These are phyloP conservation scores for Ellobium chinense DNA, from an alignment of 2,888 invertebrate genomes.

Conservation along the genomic window DNA sequence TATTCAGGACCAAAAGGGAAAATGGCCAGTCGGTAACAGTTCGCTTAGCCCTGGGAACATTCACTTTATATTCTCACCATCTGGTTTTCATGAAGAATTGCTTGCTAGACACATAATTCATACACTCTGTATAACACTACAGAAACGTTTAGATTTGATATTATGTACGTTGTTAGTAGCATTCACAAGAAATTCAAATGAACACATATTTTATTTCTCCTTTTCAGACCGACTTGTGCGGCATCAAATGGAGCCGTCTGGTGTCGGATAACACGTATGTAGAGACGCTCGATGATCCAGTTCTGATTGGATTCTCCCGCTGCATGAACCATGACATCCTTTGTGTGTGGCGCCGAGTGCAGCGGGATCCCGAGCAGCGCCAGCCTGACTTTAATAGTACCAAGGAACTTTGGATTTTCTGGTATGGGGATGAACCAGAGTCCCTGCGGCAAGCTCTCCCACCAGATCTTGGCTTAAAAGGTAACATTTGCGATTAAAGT, in stretches of 20 bases:
- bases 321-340: conserved; percentile 90
- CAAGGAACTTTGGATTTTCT: conserved; percentile 99
- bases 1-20: no score
- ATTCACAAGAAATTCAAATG: no score
- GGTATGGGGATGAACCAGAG: conserved; percentile 91
- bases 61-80: no score
- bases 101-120: no score
- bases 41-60: no score
- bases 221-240: conserved; percentile 98
- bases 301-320: conserved; percentile 79
- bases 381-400: conserved; percentile 66
- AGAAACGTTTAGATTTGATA: no score
- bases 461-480: conserved; percentile 87
- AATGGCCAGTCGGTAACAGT: no score
- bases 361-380: conserved; percentile 62
- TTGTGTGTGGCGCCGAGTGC: conserved; percentile 97
- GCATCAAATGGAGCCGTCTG: conserved; percentile 97
- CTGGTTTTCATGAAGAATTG: no score
- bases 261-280: conserved; percentile 60
- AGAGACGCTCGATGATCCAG: conserved; percentile 78
- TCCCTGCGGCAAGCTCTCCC: conserved; percentile 80
- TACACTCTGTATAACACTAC: no score
- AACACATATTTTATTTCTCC: no score
- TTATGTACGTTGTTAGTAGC: no score
- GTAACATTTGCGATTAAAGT: conserved; percentile 87